Conservation (phyloP, 1,140 invertebrate genomes). For the Portunus trituberculatus region DNA sequence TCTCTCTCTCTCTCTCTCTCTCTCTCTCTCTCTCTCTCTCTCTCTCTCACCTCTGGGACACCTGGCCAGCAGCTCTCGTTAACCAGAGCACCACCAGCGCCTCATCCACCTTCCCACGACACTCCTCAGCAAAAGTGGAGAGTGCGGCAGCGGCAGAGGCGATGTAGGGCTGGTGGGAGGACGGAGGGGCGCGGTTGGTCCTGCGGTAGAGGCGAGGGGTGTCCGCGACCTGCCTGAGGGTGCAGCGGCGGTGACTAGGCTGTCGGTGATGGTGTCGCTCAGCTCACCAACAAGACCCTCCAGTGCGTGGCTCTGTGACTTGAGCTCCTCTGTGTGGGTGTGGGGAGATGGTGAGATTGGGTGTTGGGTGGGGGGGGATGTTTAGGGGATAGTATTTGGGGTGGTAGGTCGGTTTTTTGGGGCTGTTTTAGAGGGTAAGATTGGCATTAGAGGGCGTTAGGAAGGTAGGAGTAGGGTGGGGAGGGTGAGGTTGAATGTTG, state of each 20-base stretch:
- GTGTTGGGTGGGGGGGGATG: background rate
- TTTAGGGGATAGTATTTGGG: too few relatives aligned
- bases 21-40: too few relatives aligned
- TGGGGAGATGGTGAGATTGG: background rate
- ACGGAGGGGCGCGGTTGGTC: conserved; percentile 93
- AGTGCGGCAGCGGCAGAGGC: conserved; percentile 85
- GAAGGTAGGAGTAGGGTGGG: background rate
- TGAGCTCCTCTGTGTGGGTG: conserved; percentile 45
- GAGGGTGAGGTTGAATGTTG: background rate
- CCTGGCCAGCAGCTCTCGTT: conserved; percentile 14
- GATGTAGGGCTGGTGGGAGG: conserved; percentile 89
- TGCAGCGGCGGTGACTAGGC: conserved; percentile 43
- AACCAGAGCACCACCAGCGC: conserved; percentile 77
- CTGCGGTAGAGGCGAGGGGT: conserved; percentile 95
- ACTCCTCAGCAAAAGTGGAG: conserved; percentile 78
- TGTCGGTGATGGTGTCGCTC: conserved; percentile 57
- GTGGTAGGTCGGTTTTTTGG: too few relatives aligned
- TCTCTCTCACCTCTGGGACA: background rate
- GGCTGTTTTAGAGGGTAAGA: too few relatives aligned
- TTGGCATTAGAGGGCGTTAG: too few relatives aligned
- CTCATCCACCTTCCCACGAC: conserved; percentile 81
- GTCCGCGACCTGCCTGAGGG: conserved; percentile 87
- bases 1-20: too few relatives aligned
- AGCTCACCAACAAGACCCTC: background rate
- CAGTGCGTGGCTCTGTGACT: conserved; percentile 41